Evolutionary conservation across 2,113 vertebrate genomes (phyloP).

Genomic region (Ameiurus melas): DNA sequence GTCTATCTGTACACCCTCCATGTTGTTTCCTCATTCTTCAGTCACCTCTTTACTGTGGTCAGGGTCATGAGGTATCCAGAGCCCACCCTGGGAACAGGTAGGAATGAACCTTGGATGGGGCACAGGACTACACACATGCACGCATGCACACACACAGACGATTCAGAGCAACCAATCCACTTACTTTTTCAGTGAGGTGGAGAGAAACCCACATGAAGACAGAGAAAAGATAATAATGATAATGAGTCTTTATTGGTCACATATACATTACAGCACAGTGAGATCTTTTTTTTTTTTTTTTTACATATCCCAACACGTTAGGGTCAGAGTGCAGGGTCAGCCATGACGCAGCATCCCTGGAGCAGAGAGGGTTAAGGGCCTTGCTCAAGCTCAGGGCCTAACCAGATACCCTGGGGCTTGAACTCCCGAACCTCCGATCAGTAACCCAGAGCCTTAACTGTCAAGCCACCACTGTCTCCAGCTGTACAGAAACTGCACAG

Average conservation of each 20-base stretch:
- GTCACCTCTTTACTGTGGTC: not conserved
- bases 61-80: not conserved
- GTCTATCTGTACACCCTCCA: not conserved
- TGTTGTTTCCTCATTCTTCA: not conserved
- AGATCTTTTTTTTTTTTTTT: too few relatives aligned
- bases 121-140: not conserved
- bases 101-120: not conserved
- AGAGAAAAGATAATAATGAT: not conserved
- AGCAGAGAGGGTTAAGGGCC: too few relatives aligned
- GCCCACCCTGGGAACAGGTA: not conserved
- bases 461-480: too few relatives aligned
- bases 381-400: too few relatives aligned
- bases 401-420: too few relatives aligned
- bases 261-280: too few relatives aligned
- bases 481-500: not conserved
- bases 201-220: not conserved
- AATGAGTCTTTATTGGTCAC: too few relatives aligned
- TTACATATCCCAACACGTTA: too few relatives aligned
- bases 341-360: too few relatives aligned
- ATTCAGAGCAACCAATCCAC: not conserved
- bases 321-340: too few relatives aligned
- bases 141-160: not conserved
- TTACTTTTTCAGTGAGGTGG: not conserved
- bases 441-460: too few relatives aligned
- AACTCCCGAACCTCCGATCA: too few relatives aligned